Conservation (phyloP, 2,113 vertebrate genomes). For the Callospermophilus lateralis region DNA sequence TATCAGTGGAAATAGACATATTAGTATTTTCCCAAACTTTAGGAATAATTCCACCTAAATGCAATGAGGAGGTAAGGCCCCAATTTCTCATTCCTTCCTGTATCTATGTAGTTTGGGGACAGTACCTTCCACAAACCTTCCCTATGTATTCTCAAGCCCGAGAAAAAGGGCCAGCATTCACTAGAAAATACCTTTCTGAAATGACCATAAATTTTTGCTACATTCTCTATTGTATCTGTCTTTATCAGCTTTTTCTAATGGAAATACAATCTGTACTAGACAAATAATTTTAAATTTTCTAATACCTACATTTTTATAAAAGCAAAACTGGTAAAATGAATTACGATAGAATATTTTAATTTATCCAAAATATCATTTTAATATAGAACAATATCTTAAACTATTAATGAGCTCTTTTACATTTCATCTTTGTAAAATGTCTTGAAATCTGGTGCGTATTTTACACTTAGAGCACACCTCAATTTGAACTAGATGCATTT, state of each 20-base stretch:
- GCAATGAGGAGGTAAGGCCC: neutral
- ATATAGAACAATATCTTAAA: neutral
- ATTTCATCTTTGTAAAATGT: neutral
- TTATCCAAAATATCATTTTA: neutral
- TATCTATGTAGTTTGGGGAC: neutral
- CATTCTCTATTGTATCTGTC: neutral
- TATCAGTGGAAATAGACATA: neutral
- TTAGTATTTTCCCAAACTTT: neutral
- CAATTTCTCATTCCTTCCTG: neutral
- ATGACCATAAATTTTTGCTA: neutral
- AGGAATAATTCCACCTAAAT: neutral
- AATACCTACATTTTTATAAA: neutral
- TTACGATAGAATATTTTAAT: neutral
- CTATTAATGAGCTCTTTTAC: neutral
- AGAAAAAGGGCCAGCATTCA: neutral
- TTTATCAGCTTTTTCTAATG: neutral
- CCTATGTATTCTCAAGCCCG: neutral
- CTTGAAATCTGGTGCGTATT: neutral
- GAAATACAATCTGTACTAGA: neutral
- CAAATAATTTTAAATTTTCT: slow-evolving; percentile 23
- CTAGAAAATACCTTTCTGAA: neutral
- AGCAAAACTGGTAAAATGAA: neutral
- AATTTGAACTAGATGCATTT: neutral
- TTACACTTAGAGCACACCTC: neutral
- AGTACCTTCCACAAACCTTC: neutral